Evolutionary conservation across 2,888 invertebrate genomes (phyloP).

Genomic region (Clepsis dumicolana): DNA sequence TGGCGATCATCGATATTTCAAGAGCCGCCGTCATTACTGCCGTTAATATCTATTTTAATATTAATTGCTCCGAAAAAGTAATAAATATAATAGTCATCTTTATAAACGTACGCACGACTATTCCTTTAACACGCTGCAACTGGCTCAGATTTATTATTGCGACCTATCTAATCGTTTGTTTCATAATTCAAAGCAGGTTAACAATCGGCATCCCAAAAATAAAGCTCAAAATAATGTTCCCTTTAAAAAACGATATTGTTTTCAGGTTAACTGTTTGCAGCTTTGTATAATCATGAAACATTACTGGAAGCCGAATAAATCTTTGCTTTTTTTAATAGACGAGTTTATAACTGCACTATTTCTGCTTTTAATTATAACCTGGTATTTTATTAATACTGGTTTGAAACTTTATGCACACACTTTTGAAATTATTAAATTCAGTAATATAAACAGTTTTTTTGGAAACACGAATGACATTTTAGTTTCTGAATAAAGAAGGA

Average conservation of each 20-base stretch:
- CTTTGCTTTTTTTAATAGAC: neutral
- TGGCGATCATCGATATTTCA: conserved; percentile 53
- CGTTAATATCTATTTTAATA: conserved; percentile 37
- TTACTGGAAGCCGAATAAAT: neutral
- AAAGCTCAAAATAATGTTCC: neutral
- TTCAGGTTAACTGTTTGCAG: conserved; percentile 19
- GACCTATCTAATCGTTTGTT: neutral
- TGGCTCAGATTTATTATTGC: neutral
- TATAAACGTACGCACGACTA: conserved; percentile 1
- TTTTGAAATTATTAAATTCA: neutral
- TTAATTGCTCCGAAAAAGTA: conserved; percentile 23
- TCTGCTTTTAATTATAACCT: neutral
- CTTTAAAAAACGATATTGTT: neutral
- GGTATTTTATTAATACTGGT: neutral
- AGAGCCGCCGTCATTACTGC: conserved; percentile 49
- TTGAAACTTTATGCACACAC: neutral
- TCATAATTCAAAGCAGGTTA: neutral
- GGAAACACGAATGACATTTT: too few relatives aligned
- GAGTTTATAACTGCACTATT: neutral
- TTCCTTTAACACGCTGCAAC: neutral
- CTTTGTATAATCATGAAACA: conserved; percentile 16
- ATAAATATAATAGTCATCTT: conserved; percentile 5
- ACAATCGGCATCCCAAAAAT: neutral
- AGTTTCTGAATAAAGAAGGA: too few relatives aligned
- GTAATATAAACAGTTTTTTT: neutral